Evolutionary conservation across 2,797 vertebrate genomes (phyloP).

Genomic region (Acrossocheilus wenchowensis): DNA sequence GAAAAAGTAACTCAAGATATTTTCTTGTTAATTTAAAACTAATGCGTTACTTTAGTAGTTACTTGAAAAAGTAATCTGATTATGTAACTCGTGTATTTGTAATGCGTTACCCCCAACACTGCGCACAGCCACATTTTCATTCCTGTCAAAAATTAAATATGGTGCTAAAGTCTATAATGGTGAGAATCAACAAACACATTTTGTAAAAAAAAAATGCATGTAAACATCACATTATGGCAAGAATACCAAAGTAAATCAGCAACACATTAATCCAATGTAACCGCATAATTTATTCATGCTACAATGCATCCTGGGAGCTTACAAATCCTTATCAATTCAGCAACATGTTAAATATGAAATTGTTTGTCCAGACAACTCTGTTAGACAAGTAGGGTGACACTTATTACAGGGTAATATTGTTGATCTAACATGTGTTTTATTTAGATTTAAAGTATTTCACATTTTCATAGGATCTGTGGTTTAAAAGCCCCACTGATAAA

Average conservation of each 20-base stretch:
- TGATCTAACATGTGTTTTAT: background rate
- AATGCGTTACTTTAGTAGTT: no score
- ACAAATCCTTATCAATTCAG: conserved; percentile 7
- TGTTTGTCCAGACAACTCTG: background rate
- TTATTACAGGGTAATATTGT: background rate
- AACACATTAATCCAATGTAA: background rate
- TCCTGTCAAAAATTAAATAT: background rate
- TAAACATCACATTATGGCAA: background rate
- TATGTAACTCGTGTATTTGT: no score
- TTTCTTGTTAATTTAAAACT: no score
- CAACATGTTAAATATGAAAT: background rate
- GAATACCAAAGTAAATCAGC: background rate
- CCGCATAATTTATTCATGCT: background rate
- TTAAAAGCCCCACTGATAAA: background rate
- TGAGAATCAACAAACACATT: background rate
- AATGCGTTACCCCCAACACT: no score
- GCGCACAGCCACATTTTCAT: background rate
- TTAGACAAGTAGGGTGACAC: background rate
- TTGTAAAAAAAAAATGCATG: background rate
- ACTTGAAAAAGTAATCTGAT: no score
- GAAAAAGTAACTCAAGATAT: no score
- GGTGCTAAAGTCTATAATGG: background rate
- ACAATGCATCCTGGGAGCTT: background rate
- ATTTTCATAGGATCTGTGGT: background rate
- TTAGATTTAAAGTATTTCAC: background rate